Evolutionary conservation across 1,140 invertebrate species (phyloP), one percentile per base, ranked within the genome.

Genomic region (Drosophila melanogaster): DNA sequence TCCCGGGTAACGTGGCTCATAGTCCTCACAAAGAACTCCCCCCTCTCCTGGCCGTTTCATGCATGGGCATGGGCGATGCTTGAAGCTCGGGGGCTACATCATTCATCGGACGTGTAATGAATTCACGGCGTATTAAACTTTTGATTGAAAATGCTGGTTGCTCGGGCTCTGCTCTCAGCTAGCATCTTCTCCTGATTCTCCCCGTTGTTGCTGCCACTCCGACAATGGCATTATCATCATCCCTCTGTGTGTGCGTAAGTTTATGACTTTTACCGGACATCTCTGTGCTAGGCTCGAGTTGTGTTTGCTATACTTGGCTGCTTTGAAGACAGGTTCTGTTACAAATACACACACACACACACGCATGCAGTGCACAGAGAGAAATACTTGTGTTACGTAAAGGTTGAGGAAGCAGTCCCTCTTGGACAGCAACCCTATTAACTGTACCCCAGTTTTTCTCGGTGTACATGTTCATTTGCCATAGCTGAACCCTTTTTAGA

Each of bases 91-190:
- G 30, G 24, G 14, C 17, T 30, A 65, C 64, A 70, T 71, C 67
- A 71, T 76, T 76, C 72, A 76, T 60, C 49, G 62, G 72, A 77
- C 62, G 74, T 67, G 57, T 70, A 79, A 80, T 79, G 77, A 80
- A 79, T 80, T 74, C 77, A 80, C 77, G 77, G 77, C 71, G 70
- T 79, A 80, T 80, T 80, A 80, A 80, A 80, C 62, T 79, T 75
- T 79, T 79, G 77, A 80, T 80, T 80, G 77, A 75, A 80, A 79
- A 79, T 75, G 73, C 60, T 76, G 26, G 46, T 56, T 57, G 49
- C 59, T 35, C n/a, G 14, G 47, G 58, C 47, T n/a, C n/a, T n/a
- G 40, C 33, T n/a, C n/a, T n/a, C 19, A 30, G 47, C 30, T 33
- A 50, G 11, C 47, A 10, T 50, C 26, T 33, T 4, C 40, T 35